phyloP scores from a whole-genome alignment of 1,140 invertebrate species.

The Drosophila erecta region DNA sequence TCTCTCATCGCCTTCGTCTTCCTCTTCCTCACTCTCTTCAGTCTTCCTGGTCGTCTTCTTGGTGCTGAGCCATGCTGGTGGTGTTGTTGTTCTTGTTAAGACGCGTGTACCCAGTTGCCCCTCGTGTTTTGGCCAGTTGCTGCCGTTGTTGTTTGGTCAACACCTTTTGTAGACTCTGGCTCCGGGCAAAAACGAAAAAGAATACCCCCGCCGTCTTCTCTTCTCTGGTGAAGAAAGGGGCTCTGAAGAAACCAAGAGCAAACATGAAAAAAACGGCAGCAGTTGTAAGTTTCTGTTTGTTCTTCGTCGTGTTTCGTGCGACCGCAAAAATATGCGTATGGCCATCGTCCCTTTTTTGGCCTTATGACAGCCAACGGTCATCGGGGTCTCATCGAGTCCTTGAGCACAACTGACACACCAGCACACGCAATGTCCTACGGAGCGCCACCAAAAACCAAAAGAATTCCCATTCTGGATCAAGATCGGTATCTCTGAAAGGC shows the following conservation, averaged over 20 bases:
- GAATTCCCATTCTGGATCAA: conserved; percentile 38
- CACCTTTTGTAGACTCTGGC: conserved; percentile 81
- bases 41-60: conserved; percentile 14
- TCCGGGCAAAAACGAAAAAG: conserved; percentile 69
- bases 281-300: conserved; percentile 75
- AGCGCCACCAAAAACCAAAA: conserved; percentile 39
- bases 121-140: conserved; percentile 46
- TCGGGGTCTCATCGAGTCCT: conserved; percentile 54
- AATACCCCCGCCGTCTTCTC: neutral
- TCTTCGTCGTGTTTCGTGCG: conserved; percentile 41
- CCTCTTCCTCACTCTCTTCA: neutral
- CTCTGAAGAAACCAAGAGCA: conserved; percentile 16
- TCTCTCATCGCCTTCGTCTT: conserved; percentile 1
- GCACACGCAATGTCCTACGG: conserved; percentile 51
- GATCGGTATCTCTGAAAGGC: conserved; percentile 37
- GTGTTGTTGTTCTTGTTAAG: conserved; percentile 65
- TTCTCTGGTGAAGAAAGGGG: conserved; percentile 10
- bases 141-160: conserved; percentile 70
- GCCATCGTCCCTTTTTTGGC: conserved; percentile 56
- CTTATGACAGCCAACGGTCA: conserved; percentile 73
- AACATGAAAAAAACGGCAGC: conserved; percentile 59
- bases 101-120: conserved; percentile 67
- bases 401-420: conserved; percentile 71
- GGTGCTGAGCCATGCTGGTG: conserved; percentile 10
- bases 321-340: conserved; percentile 79